phyloP scores from a whole-genome alignment of 2,888 invertebrate species.

The Entomobrya proxima region DNA sequence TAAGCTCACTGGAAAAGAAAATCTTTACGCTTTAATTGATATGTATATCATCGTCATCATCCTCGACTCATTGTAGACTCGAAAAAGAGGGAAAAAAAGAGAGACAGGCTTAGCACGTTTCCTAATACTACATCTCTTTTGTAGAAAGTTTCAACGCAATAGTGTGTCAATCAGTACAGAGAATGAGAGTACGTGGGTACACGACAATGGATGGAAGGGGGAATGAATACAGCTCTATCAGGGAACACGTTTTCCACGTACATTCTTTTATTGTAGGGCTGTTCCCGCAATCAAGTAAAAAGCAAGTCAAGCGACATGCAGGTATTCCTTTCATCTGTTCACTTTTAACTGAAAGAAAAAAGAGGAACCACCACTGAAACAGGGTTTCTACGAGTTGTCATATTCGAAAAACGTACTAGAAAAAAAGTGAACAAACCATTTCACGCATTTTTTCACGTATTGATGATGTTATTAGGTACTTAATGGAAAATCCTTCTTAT shows the following conservation, averaged over 20 bases:
- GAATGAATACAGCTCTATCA: too few relatives aligned
- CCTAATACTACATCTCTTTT: too few relatives aligned
- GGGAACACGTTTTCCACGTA: slow-evolving; percentile 9
- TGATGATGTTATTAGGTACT: background rate
- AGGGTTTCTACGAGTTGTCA: background rate
- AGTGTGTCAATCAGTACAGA: background rate
- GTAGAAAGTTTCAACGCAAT: too few relatives aligned
- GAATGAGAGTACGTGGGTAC: background rate
- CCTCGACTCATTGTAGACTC: too few relatives aligned
- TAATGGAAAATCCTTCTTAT: background rate
- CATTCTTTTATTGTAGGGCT: background rate
- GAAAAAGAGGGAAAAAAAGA: too few relatives aligned
- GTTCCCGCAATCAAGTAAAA: background rate
- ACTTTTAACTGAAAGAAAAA: background rate
- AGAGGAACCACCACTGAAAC: background rate
- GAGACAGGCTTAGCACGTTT: too few relatives aligned
- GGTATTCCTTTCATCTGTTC: background rate
- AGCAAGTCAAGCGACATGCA: background rate
- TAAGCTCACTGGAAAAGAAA: too few relatives aligned
- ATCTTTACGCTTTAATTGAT: background rate
- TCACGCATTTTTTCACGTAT: slow-evolving; percentile 7
- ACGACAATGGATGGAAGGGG: too few relatives aligned
- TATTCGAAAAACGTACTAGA: background rate
- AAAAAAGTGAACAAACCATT: too few relatives aligned
- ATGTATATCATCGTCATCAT: background rate